These are phyloP conservation scores for Anadara kagoshimensis DNA, from an alignment of 1,140 invertebrate genomes.

Conservation along the genomic window DNA sequence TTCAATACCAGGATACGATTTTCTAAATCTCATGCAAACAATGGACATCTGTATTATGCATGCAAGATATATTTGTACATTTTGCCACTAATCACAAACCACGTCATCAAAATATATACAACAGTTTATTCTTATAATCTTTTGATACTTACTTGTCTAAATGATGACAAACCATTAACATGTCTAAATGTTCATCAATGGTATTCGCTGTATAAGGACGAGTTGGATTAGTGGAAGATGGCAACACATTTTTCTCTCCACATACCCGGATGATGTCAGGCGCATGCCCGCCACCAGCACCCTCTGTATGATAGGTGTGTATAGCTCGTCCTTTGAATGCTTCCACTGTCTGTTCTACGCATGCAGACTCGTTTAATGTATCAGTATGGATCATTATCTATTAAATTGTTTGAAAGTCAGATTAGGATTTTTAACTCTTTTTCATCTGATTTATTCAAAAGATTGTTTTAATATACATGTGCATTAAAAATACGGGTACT, in stretches of 20 bases:
- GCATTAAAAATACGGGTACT: too few species aligned
- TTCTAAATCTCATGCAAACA: too few species aligned
- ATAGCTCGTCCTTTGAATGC: constrained; percentile 69
- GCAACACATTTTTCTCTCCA: constrained; percentile 64
- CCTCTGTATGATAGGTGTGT: constrained; percentile 73
- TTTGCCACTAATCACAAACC: too few species aligned
- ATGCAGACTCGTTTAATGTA: constrained; percentile 72
- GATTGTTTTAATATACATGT: not conserved
- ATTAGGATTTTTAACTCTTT: not conserved
- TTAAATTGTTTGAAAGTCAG: not conserved
- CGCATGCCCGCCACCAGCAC: constrained; percentile 72
- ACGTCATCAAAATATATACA: too few species aligned
- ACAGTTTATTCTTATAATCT: too few species aligned
- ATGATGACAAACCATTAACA: constrained; percentile 73
- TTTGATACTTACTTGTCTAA: constrained; percentile 44
- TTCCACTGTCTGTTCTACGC: constrained; percentile 70
- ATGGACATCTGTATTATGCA: too few species aligned
- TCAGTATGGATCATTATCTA: constrained; percentile 73
- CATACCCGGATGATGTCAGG: constrained; percentile 71
- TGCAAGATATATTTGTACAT: too few species aligned
- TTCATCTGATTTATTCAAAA: not conserved
- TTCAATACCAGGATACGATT: too few species aligned
- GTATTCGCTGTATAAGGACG: constrained; percentile 71
- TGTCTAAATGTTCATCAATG: constrained; percentile 72
- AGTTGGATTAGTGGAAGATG: constrained; percentile 72